Evolutionary conservation across 1,140 invertebrate genomes (phyloP), one percentile per base, ranked within the genome.

Genomic region (Drosophila erecta): DNA sequence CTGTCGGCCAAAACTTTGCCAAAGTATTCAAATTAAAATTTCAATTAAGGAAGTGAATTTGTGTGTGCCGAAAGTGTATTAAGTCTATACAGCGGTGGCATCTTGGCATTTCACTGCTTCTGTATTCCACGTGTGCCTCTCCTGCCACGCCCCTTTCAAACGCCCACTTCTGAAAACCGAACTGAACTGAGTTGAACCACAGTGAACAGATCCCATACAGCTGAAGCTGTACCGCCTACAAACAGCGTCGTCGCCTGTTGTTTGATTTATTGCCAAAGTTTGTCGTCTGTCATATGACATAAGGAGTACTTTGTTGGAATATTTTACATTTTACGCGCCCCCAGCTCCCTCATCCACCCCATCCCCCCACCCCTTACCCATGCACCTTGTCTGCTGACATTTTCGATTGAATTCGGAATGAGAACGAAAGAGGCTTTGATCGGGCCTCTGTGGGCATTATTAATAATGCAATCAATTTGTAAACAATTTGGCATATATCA

Each of bases 11-110:
- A 89, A 87, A 89, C 76, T 87, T 89, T 89, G 85, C 74, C 85
- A 89, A 89, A 89, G 85, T 89, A 89, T 89, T 89, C 85, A 89
- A 90, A 89, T 89, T 90, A 89, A 89, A 89, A 90, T 89, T 89
- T 89, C 85, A 89, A 89, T 89, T 89, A 89, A 81, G 85, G 85
- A 90, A 89, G 85, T 90, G 85, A 89, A 89, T 89, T 89, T 89
- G 80, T 89, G 86, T 85, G 69, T 55, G 84, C 79, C 76, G 85
- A 89, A 90, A 89, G 84, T 89, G 83, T 86, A 86, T 86, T 86
- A 90, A 89, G 84, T 89, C 84, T 89, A 84, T 89, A 84, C 71
- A 69, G 64, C 65, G 73, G 80, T 76, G 84, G 77, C 84, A 89
- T 87, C 84, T 87, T 84, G 79, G 84, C 76, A 79, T 90, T 89